phyloP scores from a whole-genome alignment of 1,140 invertebrate species.

The Drosophila nigromelanica region DNA sequence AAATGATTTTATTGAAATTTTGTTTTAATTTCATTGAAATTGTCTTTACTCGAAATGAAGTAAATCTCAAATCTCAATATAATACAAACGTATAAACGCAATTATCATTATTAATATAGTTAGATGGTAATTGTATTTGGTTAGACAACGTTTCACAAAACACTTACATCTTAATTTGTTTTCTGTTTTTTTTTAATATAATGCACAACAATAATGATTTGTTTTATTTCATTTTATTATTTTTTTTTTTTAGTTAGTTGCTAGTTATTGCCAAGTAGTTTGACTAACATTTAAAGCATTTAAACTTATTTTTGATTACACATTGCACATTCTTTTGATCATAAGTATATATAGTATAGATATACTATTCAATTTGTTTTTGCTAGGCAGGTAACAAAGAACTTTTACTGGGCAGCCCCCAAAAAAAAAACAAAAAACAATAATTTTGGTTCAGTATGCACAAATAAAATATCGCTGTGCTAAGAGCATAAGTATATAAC shows the following conservation, averaged over 20 bases:
- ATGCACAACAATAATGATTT: conserved; percentile 58
- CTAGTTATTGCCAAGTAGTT: conserved; percentile 58
- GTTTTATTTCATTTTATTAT: conserved; percentile 25
- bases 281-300: conserved; percentile 69
- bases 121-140: conserved; percentile 67
- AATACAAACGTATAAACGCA: conserved; percentile 77
- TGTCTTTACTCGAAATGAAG: conserved; percentile 20
- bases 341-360: conserved; percentile 8
- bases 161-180: conserved; percentile 64
- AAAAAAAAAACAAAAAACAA: neutral
- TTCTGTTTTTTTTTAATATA: conserved; percentile 29
- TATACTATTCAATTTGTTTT: conserved; percentile 26
- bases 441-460: conserved; percentile 8
- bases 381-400: conserved; percentile 56
- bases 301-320: conserved; percentile 59
- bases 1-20: conserved; percentile 60
- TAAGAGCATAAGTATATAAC: conserved; percentile 17
- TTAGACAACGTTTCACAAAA: conserved; percentile 79
- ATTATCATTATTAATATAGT: conserved; percentile 60
- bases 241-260: conserved; percentile 57
- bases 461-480: conserved; percentile 30
- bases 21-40: conserved; percentile 40
- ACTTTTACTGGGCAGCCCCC: conserved; percentile 48
- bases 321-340: conserved; percentile 56
- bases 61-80: conserved; percentile 34